These are phyloP conservation scores for Chiloscyllium punctatum DNA, from an alignment of 2,797 vertebrate genomes.

Conservation along the genomic window DNA sequence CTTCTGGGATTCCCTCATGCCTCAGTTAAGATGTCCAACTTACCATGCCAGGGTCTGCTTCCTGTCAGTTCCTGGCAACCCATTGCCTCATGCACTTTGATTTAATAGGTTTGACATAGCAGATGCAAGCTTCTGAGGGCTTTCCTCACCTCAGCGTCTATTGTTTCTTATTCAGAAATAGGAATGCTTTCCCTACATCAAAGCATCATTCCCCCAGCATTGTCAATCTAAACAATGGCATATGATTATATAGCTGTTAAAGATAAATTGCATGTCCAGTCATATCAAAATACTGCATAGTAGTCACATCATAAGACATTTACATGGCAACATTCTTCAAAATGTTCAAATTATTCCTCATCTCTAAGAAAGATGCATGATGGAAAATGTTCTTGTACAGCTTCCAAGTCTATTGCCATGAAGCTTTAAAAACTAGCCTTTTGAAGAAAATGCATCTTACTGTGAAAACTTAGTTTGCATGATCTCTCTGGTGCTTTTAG, in stretches of 20 bases:
- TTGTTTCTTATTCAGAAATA: background rate
- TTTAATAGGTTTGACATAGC: background rate
- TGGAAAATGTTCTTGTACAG: background rate
- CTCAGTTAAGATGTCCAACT: background rate
- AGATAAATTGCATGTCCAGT: background rate
- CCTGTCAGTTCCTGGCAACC: background rate
- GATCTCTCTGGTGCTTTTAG: background rate
- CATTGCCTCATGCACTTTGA: background rate
- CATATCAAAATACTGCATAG: background rate
- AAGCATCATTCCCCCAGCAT: background rate
- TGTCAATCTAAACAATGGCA: background rate
- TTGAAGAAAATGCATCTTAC: too few species aligned
- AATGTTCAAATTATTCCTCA: background rate
- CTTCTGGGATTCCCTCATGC: too few species aligned
- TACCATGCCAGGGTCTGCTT: background rate
- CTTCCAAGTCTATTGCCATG: background rate
- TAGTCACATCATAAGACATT: background rate
- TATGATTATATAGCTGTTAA: background rate
- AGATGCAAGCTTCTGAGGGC: background rate
- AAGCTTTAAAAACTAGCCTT: too few species aligned
- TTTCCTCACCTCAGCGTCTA: background rate
- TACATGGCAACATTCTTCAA: background rate
- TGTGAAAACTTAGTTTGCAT: background rate
- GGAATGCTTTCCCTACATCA: background rate
- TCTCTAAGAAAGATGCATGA: background rate